These are phyloP conservation scores for Alviniconcha marisindica DNA, from an alignment of 1,140 invertebrate genomes.

Conservation along the genomic window DNA sequence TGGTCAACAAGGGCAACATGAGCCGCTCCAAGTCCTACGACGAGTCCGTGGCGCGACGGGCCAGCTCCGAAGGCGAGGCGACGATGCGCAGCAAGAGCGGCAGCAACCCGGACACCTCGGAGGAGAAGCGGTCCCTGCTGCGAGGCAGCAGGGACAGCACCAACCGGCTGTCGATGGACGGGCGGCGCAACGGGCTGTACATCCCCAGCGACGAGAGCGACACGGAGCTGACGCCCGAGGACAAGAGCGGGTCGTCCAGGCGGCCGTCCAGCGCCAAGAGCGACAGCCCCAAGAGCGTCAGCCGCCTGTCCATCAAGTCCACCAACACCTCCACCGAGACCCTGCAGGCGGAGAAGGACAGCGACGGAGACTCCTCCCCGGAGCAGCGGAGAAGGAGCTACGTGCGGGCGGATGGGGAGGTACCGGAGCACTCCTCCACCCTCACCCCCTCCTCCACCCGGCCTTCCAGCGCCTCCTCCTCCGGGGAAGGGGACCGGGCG, in stretches of 20 bases:
- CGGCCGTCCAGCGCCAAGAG: slow-evolving; percentile 61
- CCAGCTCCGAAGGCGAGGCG: slow-evolving; percentile 48
- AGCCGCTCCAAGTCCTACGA: slow-evolving; percentile 71
- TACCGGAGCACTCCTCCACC: background rate
- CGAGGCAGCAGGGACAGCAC: slow-evolving; percentile 54
- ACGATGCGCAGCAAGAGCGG: slow-evolving; percentile 36
- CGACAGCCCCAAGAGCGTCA: slow-evolving; percentile 67
- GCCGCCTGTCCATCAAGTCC: slow-evolving; percentile 67
- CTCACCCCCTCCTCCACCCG: background rate
- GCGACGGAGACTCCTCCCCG: slow-evolving; percentile 60
- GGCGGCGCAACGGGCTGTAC: slow-evolving; percentile 62
- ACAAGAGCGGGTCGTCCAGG: slow-evolving; percentile 26
- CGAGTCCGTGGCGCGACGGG: slow-evolving; percentile 64
- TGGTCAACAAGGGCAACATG: slow-evolving; percentile 60
- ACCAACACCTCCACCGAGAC: slow-evolving; percentile 72
- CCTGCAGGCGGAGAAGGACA: slow-evolving; percentile 62
- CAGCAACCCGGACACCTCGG: slow-evolving; percentile 46
- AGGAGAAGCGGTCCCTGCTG: slow-evolving; percentile 45
- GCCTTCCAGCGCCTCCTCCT: slow-evolving; percentile 14
- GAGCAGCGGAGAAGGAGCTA: slow-evolving; percentile 46
- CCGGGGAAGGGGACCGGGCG: background rate
- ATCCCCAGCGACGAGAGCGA: slow-evolving; percentile 69
- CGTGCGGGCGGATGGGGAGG: background rate
- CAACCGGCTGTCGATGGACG: slow-evolving; percentile 58
- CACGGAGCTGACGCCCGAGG: slow-evolving; percentile 56